Base-by-base conservation (phyloP, 2,888 invertebrate genomes). In the Arrhopalites spinosus region DNA sequence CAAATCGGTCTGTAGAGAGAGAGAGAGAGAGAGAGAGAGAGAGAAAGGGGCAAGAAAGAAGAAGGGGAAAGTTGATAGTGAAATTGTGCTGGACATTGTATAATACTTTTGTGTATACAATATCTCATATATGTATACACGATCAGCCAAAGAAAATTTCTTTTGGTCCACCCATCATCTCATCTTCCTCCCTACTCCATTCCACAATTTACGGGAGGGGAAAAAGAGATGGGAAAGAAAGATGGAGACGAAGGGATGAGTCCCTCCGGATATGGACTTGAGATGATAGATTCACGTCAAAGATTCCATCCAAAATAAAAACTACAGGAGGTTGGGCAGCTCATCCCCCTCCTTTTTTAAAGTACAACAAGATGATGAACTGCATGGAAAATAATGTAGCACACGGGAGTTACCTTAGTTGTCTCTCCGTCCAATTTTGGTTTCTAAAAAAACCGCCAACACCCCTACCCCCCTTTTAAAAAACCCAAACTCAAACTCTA, bases 221-320 rank as follows among this genome's bases (percentile, higher is more conserved):
- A 68, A 71, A 77, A 73, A 76, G 72, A 61, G 47, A 68, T 45
- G 67, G 45, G 59, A 50, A 75, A 80, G 81, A 80, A 81, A 81
- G 80, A 80, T 80, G 80, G 79, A 76, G 11, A 11, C 11, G 36
- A 36, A 36, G 36, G 77, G 77, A 77, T 77, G 77, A 72, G 78
- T 80, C 81, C 79, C 81, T 80, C 81, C 81, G 81, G 81, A 81
- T 80, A 81, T 81, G 79, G 78, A 76, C 76, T 79, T 68, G 45
- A 68, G 67, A 36, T 36, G 36, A 68, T 68, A 64, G 75, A 75
- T 75, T 53, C 75, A 71, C 66, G 75, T 75, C 75, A 75, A 30
- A 75, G 53, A 68, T 70, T 75, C 64, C 66, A 64, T 70, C 15
- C 15, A 50, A 50, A 64, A 71, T 64, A 71, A 71, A 63, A 75